Base-by-base conservation (phyloP, 2,888 invertebrate species). In the Epirrita christyi region DNA sequence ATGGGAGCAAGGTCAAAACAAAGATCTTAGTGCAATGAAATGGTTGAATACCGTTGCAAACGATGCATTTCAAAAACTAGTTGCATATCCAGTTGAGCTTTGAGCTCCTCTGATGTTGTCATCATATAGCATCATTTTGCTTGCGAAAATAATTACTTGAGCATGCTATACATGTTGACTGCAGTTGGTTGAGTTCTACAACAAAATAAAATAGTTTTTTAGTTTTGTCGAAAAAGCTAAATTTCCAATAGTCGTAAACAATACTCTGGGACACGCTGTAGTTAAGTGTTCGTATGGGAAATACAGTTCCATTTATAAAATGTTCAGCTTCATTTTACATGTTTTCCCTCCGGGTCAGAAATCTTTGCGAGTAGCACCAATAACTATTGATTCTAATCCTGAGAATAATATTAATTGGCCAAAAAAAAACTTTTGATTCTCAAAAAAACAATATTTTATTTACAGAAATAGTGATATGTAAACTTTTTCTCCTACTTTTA, bases 21-120 rank as follows among this genome's bases (percentile, higher is more conserved):
- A 59, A 64, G 58, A 61, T 63, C 61, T 63, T 56, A 59, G 63
- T 63, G 67, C 67, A 67, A 67, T 64, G 61, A 63, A 59, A 67
- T 49, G 63, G 46, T 49, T 58, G 64, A 61, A 63, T 63, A 45
- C 52, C 37, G 45, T 40, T 40, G 52, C 46, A 54, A 61, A 51
- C 29, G 38, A 58, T 46, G 53, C 55, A 50, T 61, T 56, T 37
- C 11, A 7, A 54, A 49, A 57, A 53, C 38, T 8, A 46, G 45
- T 48, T 56, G 36, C 40, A 36, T 49, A 40, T 27, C 10, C 6
- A 45, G 13, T 21, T 29, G 7, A 38, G 13, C 14, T 47, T 47
- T 14, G 15, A 27, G 28, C 8, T 4, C 15, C 2, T 34, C 10
- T 10, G 7, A 3, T 14, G 10, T 40, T 29, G 14, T 28, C 14